Base-by-base conservation (phyloP, 2,888 invertebrate species). In the Apantesis nais region DNA sequence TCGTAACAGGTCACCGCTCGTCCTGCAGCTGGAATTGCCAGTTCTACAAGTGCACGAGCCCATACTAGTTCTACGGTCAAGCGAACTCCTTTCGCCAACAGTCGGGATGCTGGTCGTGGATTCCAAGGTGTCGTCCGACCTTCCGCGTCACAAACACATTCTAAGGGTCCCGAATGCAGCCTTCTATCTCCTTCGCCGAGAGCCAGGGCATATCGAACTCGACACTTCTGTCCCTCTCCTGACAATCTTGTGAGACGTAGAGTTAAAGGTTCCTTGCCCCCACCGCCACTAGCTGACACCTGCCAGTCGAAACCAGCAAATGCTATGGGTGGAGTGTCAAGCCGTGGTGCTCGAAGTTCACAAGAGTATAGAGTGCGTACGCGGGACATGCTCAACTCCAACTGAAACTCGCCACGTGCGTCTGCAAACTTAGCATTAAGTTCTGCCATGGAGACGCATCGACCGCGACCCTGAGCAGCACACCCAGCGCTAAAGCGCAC, bases 241-340 rank as follows among this genome's bases (percentile, higher is more conserved):
- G 97, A 97, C 69, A 97, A 95, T 67, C 98, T 95, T 84, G 97
- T 96, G 58, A 98, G 92, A 70, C 96, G 96, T 67, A 97, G 82
- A 22, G 92, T 79, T 14, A 94, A 82, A 1, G 94, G 93, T 68
- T 96, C 96, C 81, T 96, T 96, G 44, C 96, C 96, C 71, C 93
- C 91, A 60, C 96, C 96, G 68, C 95, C 94, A 4, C 96, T 96
- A 61, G 96, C 95, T 2, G 96, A 95, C 62, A 98, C 94, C 83
- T 97, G 97, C 98, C 98, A 98, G 86, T 98, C 98, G 88, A 97
- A 97, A 41, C 97, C 97, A 14, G 97, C 97, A 87, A 97, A 98
- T 0, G 97, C 96, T 89, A 98, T 97, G 72, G 94, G 94, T 29
- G 93, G 92, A 39, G 94, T 94, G 74, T 93, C 94, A 63, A 96